A percentile compares a stretch with the other conserved stretches of the same genome.
phyloP scores from a whole-genome alignment of 2,797 vertebrate genomes.

The Ataeniobius toweri region DNA sequence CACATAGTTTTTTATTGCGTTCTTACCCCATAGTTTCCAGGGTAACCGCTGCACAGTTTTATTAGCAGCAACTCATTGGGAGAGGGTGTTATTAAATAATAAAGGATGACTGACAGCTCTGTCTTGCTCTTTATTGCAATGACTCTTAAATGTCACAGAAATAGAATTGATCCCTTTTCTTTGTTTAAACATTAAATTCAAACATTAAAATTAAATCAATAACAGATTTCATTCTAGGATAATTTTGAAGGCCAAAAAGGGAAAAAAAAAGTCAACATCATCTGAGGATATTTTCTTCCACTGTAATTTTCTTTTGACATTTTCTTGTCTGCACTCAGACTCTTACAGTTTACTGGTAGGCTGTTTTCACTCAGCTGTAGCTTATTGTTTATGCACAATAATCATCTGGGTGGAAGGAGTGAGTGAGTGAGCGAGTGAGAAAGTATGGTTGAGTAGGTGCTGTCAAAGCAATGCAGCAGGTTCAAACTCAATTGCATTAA shows the following conservation, averaged over 20 bases:
- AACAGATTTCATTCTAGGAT: slow-evolving; percentile 8
- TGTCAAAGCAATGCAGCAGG: slow-evolving; percentile 1
- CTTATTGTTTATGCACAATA: slow-evolving; percentile 52
- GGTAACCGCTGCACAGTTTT: slow-evolving; percentile 1
- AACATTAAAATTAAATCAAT: slow-evolving; percentile 10
- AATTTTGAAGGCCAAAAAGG: background rate
- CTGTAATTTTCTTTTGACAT: background rate
- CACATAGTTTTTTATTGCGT: too few species aligned
- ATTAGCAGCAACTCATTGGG: background rate
- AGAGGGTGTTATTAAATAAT: slow-evolving; percentile 13
- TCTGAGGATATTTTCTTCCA: background rate
- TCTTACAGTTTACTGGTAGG: slow-evolving; percentile 30
- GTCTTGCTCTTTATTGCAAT: background rate
- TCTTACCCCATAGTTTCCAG: background rate
- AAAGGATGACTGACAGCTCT: slow-evolving; percentile 17
- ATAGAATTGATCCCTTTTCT: background rate
- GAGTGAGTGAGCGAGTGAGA: slow-evolving; percentile 7
- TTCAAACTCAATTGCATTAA: background rate
- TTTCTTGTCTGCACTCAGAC: slow-evolving; percentile 32
- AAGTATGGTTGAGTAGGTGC: background rate
- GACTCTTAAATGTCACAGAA: slow-evolving; percentile 16
- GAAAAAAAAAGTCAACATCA: too few species aligned
- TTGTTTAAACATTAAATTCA: slow-evolving; percentile 10
- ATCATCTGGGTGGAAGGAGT: slow-evolving; percentile 9
- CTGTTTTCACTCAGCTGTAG: slow-evolving; percentile 33